Evolutionary conservation across 2,888 invertebrate genomes (phyloP).

Genomic region (Plebejus anna): DNA sequence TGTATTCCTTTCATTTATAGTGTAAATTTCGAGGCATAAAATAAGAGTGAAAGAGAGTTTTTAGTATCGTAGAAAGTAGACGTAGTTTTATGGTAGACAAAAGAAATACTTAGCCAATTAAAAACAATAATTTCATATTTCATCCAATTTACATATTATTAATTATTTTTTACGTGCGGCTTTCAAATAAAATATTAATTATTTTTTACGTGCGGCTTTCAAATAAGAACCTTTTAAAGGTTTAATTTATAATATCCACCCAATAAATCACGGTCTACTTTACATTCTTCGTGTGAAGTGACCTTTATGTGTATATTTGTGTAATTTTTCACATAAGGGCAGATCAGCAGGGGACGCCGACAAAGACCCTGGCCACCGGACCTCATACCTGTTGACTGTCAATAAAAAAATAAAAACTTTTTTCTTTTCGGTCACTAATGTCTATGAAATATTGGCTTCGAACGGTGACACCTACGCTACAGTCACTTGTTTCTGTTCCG

Average conservation of each 20-base stretch:
- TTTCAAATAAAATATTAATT: not conserved
- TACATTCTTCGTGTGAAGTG: conserved; percentile 26
- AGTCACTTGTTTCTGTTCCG: conserved; percentile 24
- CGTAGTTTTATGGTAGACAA: too few relatives aligned
- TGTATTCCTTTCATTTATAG: too few relatives aligned
- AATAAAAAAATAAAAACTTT: conserved; percentile 38
- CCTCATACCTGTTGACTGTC: conserved; percentile 44
- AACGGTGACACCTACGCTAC: conserved; percentile 39
- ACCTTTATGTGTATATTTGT: conserved; percentile 42
- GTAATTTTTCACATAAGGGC: conserved; percentile 67
- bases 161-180: not conserved
- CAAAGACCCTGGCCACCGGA: conserved; percentile 66
- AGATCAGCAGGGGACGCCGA: conserved; percentile 68
- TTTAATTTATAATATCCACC: conserved; percentile 16
- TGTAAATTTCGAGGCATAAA: too few relatives aligned
- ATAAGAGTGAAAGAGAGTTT: too few relatives aligned
- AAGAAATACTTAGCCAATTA: too few relatives aligned
- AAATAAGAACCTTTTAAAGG: not conserved
- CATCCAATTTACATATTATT: not conserved
- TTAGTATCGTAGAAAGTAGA: too few relatives aligned
- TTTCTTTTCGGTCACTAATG: conserved; percentile 40
- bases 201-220: too few relatives aligned
- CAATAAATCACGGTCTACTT: conserved; percentile 10
- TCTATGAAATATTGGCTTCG: conserved; percentile 39
- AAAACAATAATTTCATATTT: not conserved